These are phyloP conservation scores for Mercenaria mercenaria DNA, from an alignment of 1,140 invertebrate genomes.

Conservation along the genomic window DNA sequence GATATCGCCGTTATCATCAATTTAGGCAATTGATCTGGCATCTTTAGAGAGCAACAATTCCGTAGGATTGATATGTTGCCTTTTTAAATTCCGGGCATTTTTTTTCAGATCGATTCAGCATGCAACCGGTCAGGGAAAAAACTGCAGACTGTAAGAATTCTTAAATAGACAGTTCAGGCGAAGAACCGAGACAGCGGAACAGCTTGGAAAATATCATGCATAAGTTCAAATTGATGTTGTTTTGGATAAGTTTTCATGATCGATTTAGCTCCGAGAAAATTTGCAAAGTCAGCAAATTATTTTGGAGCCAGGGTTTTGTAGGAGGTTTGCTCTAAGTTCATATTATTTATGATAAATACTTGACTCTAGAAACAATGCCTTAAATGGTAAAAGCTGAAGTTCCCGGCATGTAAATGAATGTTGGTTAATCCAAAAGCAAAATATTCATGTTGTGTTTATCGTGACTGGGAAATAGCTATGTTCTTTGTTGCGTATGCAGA, in stretches of 20 bases:
- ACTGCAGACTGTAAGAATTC: not conserved
- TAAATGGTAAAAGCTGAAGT: not conserved
- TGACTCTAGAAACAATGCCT: not conserved
- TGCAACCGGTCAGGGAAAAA: constrained; percentile 4
- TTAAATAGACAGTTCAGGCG: not conserved
- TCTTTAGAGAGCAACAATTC: not conserved
- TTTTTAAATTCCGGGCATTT: not conserved
- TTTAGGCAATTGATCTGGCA: constrained; percentile 3
- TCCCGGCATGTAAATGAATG: constrained; percentile 5
- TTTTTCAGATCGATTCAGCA: constrained; percentile 18
- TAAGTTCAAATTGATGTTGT: not conserved
- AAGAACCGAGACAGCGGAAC: not conserved
- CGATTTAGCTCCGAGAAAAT: not conserved
- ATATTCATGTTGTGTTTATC: not conserved
- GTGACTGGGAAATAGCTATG: not conserved
- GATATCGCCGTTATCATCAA: not conserved
- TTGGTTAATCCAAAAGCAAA: not conserved
- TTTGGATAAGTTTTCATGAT: not conserved
- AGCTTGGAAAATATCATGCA: not conserved
- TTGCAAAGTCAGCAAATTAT: constrained; percentile 18
- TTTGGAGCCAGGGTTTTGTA: not conserved
- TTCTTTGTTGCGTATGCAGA: not conserved
- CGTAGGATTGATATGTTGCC: not conserved
- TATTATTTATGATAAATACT: constrained; percentile 39
- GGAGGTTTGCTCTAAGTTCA: not conserved